Conservation (phyloP, 2,113 vertebrate species). For the Colaptes auratus region DNA sequence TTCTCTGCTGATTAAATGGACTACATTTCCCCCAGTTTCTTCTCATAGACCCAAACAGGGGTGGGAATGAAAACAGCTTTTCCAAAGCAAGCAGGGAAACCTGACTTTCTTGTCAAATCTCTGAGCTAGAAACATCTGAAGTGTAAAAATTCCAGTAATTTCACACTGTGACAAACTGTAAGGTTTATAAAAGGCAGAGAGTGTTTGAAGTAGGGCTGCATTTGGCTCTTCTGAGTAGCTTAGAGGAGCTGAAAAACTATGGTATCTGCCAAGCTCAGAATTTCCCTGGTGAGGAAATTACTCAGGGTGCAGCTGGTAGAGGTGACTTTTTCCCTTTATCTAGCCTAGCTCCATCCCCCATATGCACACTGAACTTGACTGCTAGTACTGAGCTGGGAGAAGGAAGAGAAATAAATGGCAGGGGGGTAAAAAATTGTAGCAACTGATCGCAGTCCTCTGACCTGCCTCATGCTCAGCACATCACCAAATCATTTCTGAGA, state of each 20-base stretch:
- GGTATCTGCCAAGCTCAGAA: conserved; percentile 4
- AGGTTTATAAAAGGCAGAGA: background rate
- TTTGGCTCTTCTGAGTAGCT: conserved; percentile 13
- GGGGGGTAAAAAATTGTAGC: background rate
- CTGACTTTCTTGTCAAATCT: background rate
- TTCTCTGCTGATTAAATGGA: background rate
- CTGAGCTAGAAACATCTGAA: conserved; percentile 4
- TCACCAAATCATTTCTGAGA: background rate
- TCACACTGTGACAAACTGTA: background rate
- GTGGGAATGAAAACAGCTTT: background rate
- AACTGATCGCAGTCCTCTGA: background rate
- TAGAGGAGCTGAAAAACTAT: background rate
- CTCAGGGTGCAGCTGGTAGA: background rate
- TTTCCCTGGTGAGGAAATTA: background rate
- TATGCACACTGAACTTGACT: background rate
- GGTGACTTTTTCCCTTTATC: background rate
- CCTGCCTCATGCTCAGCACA: background rate
- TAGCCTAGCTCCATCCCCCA: background rate
- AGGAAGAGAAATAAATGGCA: background rate
- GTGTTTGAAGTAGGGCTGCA: background rate
- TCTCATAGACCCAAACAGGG: background rate
- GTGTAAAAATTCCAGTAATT: background rate
- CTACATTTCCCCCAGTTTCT: background rate
- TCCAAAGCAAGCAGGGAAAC: background rate
- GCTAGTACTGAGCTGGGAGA: background rate